A percentile compares a stretch with the other conserved stretches of the same genome.
Conservation (phyloP, 1,140 invertebrate species). For the Pachypeltis micranthus region DNA sequence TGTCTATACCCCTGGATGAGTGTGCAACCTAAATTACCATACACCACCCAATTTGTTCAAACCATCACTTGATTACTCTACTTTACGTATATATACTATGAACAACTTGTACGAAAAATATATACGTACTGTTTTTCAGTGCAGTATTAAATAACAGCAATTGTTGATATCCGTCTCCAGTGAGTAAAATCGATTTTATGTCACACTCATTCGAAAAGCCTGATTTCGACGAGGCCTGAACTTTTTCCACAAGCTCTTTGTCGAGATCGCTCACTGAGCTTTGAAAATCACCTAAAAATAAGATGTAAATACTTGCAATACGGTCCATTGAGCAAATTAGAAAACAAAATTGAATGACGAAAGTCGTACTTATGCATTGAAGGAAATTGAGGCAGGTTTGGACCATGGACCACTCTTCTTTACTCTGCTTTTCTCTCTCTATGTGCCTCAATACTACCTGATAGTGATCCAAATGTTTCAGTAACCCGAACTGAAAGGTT, state of each 20-base stretch:
- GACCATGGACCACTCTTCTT: conserved; percentile 55
- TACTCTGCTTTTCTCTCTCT: conserved; percentile 34
- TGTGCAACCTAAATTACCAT: no score
- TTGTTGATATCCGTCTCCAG: neutral
- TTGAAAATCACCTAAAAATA: neutral
- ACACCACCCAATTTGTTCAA: no score
- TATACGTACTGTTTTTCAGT: neutral
- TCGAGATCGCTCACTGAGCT: neutral
- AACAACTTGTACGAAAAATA: no score
- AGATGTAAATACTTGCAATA: no score
- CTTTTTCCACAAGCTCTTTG: neutral
- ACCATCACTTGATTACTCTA: no score
- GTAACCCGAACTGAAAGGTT: conserved; percentile 31
- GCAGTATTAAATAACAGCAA: neutral
- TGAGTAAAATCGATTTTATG: neutral
- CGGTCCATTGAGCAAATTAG: no score
- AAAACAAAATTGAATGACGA: no score
- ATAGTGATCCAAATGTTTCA: conserved; percentile 47
- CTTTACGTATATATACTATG: no score
- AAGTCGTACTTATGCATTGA: conserved; percentile 54
- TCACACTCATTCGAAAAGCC: neutral
- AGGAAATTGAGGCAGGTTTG: conserved; percentile 55
- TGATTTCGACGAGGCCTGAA: neutral
- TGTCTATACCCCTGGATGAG: no score
- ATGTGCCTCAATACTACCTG: conserved; percentile 23